phyloP scores from a whole-genome alignment of 2,113 vertebrate species.

The Garra rufa region DNA sequence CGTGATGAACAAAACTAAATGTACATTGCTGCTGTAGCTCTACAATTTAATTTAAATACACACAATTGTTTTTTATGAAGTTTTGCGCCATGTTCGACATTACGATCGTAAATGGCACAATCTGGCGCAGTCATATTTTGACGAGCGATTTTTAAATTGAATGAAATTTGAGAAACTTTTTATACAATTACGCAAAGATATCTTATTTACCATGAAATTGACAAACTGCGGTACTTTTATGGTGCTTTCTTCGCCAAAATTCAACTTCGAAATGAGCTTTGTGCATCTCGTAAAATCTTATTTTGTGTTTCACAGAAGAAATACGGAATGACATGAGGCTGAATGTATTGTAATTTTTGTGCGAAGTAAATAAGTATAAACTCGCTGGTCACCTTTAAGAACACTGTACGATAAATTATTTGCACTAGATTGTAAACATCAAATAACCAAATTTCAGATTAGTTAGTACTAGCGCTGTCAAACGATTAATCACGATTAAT shows the following conservation, averaged over 20 bases:
- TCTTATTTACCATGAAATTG: background rate
- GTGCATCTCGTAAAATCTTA: background rate
- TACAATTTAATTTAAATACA: background rate
- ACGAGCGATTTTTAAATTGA: background rate
- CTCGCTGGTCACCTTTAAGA: background rate
- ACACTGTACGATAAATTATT: background rate
- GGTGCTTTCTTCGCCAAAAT: background rate
- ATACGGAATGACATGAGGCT: background rate
- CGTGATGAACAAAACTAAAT: background rate
- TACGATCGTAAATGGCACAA: background rate
- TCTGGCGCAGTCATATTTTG: background rate
- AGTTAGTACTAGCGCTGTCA: too few species aligned
- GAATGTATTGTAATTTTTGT: background rate
- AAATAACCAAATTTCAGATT: background rate
- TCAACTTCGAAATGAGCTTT: too few species aligned
- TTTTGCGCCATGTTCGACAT: background rate
- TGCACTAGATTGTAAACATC: slow-evolving; percentile 9
- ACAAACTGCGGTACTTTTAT: background rate
- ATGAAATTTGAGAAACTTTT: background rate
- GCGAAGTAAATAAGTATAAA: background rate
- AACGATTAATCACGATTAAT: too few species aligned
- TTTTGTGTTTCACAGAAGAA: background rate
- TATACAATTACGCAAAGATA: background rate
- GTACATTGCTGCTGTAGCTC: background rate
- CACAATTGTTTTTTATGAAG: background rate